Percentiles rank a stretch among this genome's conserved stretches.
phyloP scores from a whole-genome alignment of 2,888 invertebrate species.

The Lasius fuliginosus region DNA sequence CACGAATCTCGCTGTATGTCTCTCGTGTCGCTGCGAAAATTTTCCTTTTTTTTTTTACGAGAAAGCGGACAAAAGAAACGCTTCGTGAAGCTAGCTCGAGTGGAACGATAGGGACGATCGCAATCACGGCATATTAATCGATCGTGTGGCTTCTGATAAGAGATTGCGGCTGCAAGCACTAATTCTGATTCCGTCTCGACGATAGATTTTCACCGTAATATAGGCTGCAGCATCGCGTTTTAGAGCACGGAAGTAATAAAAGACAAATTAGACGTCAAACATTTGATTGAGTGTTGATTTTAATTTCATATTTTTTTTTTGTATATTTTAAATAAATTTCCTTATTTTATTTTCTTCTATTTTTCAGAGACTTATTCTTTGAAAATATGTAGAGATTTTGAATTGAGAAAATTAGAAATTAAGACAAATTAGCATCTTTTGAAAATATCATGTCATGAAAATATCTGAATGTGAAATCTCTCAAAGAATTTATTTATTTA shows the following conservation, averaged over 20 bases:
- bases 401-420: no score
- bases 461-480: not conserved
- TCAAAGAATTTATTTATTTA: conserved; percentile 17
- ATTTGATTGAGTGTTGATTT: not conserved
- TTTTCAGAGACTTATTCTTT: not conserved
- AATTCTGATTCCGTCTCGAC: not conserved
- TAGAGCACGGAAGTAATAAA: not conserved
- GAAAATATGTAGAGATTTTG: not conserved
- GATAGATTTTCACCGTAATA: conserved; percentile 1
- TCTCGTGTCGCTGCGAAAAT: conserved; percentile 32
- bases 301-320: not conserved
- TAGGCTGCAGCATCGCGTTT: not conserved
- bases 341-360: not conserved
- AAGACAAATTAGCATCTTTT: not conserved
- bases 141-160: conserved; percentile 60
- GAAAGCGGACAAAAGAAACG: conserved; percentile 11
- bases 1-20: not conserved
- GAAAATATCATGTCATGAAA: not conserved
- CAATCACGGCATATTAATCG: conserved; percentile 64
- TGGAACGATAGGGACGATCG: conserved; percentile 28
- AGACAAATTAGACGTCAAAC: conserved; percentile 14
- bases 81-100: not conserved
- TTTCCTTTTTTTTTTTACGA: conserved; percentile 44
- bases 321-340: not conserved
- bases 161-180: conserved; percentile 42